These are phyloP conservation scores for Neodiprion fabricii DNA, from an alignment of 1,140 invertebrate species.

Conservation along the genomic window DNA sequence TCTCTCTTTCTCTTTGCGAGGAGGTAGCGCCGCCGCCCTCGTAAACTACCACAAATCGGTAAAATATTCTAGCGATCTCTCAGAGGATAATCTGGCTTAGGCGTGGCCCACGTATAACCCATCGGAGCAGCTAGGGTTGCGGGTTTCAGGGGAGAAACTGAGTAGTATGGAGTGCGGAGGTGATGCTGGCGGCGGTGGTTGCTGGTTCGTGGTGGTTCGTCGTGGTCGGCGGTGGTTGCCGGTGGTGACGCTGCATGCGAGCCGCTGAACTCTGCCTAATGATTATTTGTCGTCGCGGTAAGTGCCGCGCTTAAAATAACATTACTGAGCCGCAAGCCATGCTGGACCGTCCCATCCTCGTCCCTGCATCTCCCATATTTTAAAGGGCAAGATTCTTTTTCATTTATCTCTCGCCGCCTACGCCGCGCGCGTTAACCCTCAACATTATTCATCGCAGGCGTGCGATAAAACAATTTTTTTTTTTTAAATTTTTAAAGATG, in stretches of 20 bases:
- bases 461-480: too few relatives aligned
- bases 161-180: conserved; percentile 5
- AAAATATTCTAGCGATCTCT: conserved; percentile 47
- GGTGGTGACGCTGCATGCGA: conserved; percentile 22
- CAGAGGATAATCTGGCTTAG: conserved; percentile 48
- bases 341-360: neutral
- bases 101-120: conserved; percentile 8
- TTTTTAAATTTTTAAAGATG: too few relatives aligned
- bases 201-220: neutral
- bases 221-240: neutral
- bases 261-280: conserved; percentile 45
- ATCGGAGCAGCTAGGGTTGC: neutral
- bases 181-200: neutral
- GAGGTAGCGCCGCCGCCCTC: neutral
- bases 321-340: conserved; percentile 41
- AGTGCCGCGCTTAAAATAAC: conserved; percentile 46
- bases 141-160: neutral
- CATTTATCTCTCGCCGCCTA: too few relatives aligned
- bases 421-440: too few relatives aligned
- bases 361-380: too few relatives aligned
- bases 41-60: conserved; percentile 34
- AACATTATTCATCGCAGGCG: too few relatives aligned
- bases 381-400: too few relatives aligned
- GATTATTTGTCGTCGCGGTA: conserved; percentile 48
- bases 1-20: conserved; percentile 6